Conservation (phyloP, 2,888 invertebrate species). For the Argyra leucocephala region DNA sequence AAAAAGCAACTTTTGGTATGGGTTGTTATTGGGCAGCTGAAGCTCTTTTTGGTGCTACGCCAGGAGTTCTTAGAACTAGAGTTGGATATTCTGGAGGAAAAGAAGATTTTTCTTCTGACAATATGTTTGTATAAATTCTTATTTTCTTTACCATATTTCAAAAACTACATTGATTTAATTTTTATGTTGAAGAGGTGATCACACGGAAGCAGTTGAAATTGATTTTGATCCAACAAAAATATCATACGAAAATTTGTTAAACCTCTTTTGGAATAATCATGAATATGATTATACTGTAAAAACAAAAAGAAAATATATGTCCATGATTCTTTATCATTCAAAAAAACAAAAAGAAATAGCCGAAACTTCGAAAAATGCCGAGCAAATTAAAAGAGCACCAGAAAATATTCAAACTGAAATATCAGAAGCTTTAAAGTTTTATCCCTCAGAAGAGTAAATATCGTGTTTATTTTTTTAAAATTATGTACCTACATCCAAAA, state of each 20-base stretch:
- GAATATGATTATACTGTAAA: conserved; percentile 67
- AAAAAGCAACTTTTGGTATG: conserved; percentile 71
- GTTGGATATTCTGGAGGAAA: conserved; percentile 84
- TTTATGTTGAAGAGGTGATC: conserved; percentile 59
- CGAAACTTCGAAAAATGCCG: conserved; percentile 45
- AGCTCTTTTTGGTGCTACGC: conserved; percentile 55
- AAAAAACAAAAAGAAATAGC: conserved; percentile 68
- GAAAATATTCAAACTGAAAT: conserved; percentile 53
- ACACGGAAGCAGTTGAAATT: conserved; percentile 81
- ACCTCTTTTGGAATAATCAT: conserved; percentile 80
- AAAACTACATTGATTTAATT: conserved; percentile 28
- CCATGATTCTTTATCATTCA: conserved; percentile 73
- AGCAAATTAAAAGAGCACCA: conserved; percentile 41
- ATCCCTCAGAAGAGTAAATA: conserved; percentile 82
- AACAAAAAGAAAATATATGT: conserved; percentile 74
- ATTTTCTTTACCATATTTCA: conserved; percentile 37
- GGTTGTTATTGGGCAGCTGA: conserved; percentile 83
- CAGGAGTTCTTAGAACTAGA: conserved; percentile 66
- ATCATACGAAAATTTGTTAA: conserved; percentile 59
- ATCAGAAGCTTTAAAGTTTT: conserved; percentile 61
- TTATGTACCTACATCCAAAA: too few relatives aligned
- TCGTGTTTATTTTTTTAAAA: background rate
- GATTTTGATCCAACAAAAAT: conserved; percentile 70
- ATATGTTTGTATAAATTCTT: conserved; percentile 50
- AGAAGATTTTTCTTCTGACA: conserved; percentile 64